A percentile compares a stretch with the other conserved stretches of the same genome.
phyloP scores from a whole-genome alignment of 2,888 invertebrate genomes.

The Rotaria macrura region DNA sequence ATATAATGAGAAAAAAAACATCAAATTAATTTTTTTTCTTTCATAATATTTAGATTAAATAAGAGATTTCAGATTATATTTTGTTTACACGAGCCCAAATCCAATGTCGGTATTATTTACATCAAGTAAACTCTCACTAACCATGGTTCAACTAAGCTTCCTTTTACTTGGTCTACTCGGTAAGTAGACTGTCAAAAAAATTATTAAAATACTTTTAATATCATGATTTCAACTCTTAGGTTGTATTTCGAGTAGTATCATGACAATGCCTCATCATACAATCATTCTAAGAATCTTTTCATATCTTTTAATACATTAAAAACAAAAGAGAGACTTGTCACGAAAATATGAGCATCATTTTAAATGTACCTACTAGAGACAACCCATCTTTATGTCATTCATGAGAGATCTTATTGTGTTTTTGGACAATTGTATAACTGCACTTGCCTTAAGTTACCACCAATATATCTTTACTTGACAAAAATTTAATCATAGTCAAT shows the following conservation, averaged over 20 bases:
- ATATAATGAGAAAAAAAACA: not conserved
- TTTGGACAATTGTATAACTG: too few relatives aligned
- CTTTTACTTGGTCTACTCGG: not conserved
- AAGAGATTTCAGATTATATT: not conserved
- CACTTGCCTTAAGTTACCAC: too few relatives aligned
- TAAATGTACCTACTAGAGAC: not conserved
- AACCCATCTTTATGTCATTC: not conserved
- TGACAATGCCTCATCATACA: too few relatives aligned
- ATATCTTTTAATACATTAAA: not conserved
- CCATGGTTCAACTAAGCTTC: not conserved
- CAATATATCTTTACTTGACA: too few relatives aligned
- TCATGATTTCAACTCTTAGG: too few relatives aligned
- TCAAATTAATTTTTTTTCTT: not conserved
- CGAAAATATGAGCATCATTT: not conserved
- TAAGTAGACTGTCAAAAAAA: too few relatives aligned
- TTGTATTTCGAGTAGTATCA: too few relatives aligned
- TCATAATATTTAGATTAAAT: not conserved
- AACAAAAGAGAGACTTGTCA: not conserved
- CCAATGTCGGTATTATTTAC: not conserved
- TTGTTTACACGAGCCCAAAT: not conserved
- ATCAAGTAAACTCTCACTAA: not conserved
- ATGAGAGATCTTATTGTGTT: too few relatives aligned
- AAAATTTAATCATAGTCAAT: too few relatives aligned
- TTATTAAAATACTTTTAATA: too few relatives aligned
- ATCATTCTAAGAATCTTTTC: not conserved